Percentiles rank a stretch among this genome's conserved stretches.
These are phyloP conservation scores for Poicephalus gulielmi DNA, from an alignment of 2,113 vertebrate species.

Conservation along the genomic window DNA sequence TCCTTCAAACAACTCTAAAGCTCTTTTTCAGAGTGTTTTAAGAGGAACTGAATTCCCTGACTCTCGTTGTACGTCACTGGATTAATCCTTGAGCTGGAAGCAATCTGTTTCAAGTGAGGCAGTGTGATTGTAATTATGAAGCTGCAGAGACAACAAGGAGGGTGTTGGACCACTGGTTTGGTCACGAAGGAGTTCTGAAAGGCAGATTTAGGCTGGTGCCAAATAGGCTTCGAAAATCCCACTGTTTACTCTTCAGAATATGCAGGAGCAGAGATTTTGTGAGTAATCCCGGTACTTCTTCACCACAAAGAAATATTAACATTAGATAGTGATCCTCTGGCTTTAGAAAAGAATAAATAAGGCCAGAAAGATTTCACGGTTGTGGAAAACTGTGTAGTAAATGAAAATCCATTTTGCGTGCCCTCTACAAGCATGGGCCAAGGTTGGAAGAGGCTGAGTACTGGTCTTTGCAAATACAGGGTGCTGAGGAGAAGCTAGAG, in stretches of 20 bases:
- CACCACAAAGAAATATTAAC: neutral
- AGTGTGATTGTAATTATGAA: neutral
- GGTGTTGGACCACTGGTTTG: slow-evolving; percentile 18
- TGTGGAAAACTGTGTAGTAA: neutral
- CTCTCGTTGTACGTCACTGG: neutral
- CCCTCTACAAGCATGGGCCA: neutral
- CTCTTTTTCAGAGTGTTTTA: neutral
- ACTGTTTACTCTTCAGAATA: slow-evolving; percentile 9
- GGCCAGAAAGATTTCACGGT: neutral
- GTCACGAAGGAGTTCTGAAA: slow-evolving; percentile 38
- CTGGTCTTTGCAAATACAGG: neutral
- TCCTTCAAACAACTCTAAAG: neutral
- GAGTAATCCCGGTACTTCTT: slow-evolving; percentile 20
- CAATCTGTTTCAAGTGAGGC: slow-evolving; percentile 2
- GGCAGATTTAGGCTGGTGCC: slow-evolving; percentile 40
- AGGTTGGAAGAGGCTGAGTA: neutral
- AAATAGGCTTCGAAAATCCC: slow-evolving; percentile 42
- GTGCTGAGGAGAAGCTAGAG: neutral
- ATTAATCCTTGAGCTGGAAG: slow-evolving; percentile 15
- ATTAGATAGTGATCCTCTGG: neutral
- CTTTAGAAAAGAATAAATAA: neutral
- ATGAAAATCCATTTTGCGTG: neutral
- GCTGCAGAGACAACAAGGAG: slow-evolving; percentile 23
- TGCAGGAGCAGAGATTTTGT: slow-evolving; percentile 7
- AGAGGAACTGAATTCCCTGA: slow-evolving; percentile 7